Base-by-base conservation (phyloP, 2,113 vertebrate species). In the Panthera tigris region DNA sequence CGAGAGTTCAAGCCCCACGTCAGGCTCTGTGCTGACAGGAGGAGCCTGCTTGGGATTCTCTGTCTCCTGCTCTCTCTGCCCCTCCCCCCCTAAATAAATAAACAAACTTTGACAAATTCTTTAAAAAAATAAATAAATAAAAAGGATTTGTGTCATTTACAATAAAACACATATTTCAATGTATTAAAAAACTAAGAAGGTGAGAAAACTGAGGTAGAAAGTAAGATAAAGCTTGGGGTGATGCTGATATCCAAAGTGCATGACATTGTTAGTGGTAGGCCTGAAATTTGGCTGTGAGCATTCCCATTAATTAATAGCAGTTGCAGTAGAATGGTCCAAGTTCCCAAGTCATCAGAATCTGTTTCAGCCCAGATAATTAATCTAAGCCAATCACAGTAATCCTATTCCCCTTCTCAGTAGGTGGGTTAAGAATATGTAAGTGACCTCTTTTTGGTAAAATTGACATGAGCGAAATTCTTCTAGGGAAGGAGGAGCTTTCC, bases 241-340 rank as follows among this genome's bases (percentile, higher is more conserved):
- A 91, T 74, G 27, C 91, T 57, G 79, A 50, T 84, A 92, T 84
- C 27, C 48, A 85, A 79, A 84, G 82, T 94, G n/a, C 16, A 83
- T 55, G 74, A 65, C 9, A 65, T 65, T 87, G 33, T 7, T 66
- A 66, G 63, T 81, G 52, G 23, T 66, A 66, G n/a, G n/a, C 29
- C 31, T 89, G 41, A 71, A 55, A 85, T 69, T 68, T 85, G 55
- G 48, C n/a, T 89, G 79, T 76, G 16, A 69, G 7, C 29, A 84
- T 61, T 97, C 19, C 52, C 85, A 41, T 65, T 88, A 69, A 91
- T 79, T 95, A 93, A 55, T 80, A 88, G 45, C 19, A 82, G 41
- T 16, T 87, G 4, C 4, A 57, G 8, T 36, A 79, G 16, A 89
- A 27, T 74, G 31, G 74, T 36, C 66, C 31, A 83, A 73, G 66